phyloP scores from a whole-genome alignment of 2,888 invertebrate species.

The Mythimna loreyi region DNA sequence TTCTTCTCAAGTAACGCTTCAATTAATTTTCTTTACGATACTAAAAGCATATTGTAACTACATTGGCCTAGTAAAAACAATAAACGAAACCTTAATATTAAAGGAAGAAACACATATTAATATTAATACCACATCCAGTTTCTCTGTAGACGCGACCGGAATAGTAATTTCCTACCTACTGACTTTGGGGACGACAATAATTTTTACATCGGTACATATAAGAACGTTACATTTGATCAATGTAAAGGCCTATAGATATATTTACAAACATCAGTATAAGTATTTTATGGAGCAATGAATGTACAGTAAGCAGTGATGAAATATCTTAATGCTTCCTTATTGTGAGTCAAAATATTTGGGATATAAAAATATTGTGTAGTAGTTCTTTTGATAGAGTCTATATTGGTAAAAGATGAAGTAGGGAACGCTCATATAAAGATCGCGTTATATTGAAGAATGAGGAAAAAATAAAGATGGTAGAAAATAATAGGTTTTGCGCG shows the following conservation, averaged over 20 bases:
- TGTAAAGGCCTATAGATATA: constrained; percentile 34
- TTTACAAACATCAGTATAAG: constrained; percentile 50
- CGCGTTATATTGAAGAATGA: constrained; percentile 16
- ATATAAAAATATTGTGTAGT: constrained; percentile 26
- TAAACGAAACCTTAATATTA: constrained; percentile 66
- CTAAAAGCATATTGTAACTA: constrained; percentile 31
- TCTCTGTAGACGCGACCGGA: constrained; percentile 69
- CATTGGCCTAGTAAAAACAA: constrained; percentile 62
- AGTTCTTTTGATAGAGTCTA: constrained; percentile 5
- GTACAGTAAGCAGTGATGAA: constrained; percentile 42
- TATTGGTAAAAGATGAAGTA: constrained; percentile 3
- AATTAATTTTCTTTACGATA: not conserved
- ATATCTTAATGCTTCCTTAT: constrained; percentile 53
- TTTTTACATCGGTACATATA: constrained; percentile 70
- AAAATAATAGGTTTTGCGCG: constrained; percentile 3
- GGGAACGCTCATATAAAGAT: not conserved
- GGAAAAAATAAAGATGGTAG: constrained; percentile 1
- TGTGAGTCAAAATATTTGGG: constrained; percentile 31
- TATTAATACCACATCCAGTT: constrained; percentile 73
- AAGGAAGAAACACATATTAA: constrained; percentile 69
- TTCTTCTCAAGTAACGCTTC: not conserved
- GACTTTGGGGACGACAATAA: constrained; percentile 76
- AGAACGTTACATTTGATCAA: constrained; percentile 54
- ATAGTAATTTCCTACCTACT: constrained; percentile 82
- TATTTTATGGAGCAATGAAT: constrained; percentile 54